A percentile compares a stretch with the other conserved stretches of the same genome.
These are phyloP conservation scores for Ganaspis sp. DNA, from an alignment of 1,140 invertebrate genomes.

Conservation along the genomic window DNA sequence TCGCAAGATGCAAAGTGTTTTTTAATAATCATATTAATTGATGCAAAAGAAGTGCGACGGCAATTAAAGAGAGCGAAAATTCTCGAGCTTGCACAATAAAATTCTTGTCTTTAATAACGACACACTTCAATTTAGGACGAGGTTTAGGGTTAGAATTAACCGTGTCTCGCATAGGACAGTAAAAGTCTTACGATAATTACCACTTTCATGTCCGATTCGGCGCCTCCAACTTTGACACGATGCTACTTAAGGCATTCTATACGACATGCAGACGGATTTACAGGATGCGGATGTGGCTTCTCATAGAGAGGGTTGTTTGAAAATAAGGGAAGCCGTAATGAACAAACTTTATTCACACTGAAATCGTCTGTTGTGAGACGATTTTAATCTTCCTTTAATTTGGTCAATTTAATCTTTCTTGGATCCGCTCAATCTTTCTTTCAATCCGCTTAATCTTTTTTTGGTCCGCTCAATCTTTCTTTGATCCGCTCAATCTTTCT, in stretches of 20 bases:
- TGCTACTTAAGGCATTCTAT: not conserved
- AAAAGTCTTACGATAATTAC: slow-evolving; percentile 57
- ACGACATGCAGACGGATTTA: not conserved
- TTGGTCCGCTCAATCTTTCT: no score
- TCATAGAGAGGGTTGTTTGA: slow-evolving; percentile 1
- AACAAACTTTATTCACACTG: slow-evolving; percentile 31
- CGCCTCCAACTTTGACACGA: slow-evolving; percentile 56
- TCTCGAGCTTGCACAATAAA: not conserved
- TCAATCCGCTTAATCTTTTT: no score
- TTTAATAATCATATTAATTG: not conserved
- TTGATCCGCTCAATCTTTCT: no score
- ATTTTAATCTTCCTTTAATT: slow-evolving; percentile 37
- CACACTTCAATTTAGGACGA: not conserved
- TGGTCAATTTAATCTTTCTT: no score
- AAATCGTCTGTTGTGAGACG: slow-evolving; percentile 36
- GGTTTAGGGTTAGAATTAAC: not conserved
- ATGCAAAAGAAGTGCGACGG: not conserved
- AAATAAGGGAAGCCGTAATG: not conserved
- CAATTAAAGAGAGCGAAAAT: not conserved
- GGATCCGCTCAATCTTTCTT: no score
- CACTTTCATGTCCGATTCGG: slow-evolving; percentile 58
- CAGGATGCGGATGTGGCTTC: not conserved
- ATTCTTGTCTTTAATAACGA: not conserved
- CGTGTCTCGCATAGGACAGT: slow-evolving; percentile 16
- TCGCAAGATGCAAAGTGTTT: not conserved